phyloP scores from a whole-genome alignment of 2,113 vertebrate genomes.

The Ahaetulla prasina region DNA sequence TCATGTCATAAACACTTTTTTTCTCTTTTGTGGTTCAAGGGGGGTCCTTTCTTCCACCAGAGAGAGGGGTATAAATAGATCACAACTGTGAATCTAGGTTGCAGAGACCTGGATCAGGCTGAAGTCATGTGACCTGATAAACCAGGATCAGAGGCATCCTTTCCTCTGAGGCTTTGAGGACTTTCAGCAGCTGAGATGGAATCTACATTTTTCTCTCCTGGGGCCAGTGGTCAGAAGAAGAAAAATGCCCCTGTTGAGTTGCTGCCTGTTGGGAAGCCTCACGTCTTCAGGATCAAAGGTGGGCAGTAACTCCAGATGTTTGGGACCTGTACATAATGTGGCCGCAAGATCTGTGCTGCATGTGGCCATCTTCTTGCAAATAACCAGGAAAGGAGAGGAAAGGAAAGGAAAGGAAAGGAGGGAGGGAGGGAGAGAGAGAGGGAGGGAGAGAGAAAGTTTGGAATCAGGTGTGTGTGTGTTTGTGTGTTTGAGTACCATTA shows the following conservation, averaged over 20 bases:
- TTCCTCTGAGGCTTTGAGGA: background rate
- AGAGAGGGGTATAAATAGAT: background rate
- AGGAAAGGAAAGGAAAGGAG: background rate
- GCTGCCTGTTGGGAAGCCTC: background rate
- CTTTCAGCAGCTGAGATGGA: background rate
- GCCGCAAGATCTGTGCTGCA: background rate
- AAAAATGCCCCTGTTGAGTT: background rate
- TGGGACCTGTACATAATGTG: background rate
- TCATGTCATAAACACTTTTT: background rate
- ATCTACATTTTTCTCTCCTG: no score
- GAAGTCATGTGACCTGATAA: background rate
- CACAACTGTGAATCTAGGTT: background rate
- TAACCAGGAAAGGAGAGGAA: no score
- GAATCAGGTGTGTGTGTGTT: background rate
- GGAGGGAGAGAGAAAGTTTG: background rate
- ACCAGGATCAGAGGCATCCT: background rate
- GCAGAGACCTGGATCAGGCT: background rate
- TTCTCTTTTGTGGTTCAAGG: background rate
- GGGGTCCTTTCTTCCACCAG: background rate
- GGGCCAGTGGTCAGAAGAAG: background rate
- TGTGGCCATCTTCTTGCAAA: background rate
- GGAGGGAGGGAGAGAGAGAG: no score
- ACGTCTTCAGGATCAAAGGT: background rate
- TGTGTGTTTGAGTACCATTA: background rate
- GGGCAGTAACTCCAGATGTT: background rate